Evolutionary conservation across 2,888 invertebrate species (phyloP), one percentile per base, ranked within the genome.

Genomic region (Sphaerophoria taeniata): DNA sequence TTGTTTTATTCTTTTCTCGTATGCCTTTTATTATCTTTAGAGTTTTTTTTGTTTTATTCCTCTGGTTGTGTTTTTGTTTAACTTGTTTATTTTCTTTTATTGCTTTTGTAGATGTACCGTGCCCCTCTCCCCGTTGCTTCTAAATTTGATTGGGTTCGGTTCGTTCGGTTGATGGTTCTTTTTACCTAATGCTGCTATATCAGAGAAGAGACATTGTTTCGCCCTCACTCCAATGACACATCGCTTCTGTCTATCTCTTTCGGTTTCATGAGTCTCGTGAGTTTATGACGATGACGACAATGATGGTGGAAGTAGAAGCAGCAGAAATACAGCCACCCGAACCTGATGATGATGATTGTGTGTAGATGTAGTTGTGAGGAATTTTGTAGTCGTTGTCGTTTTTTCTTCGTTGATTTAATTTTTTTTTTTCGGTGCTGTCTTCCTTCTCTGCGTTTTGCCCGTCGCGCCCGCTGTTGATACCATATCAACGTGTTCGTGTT

Each of bases 11-110:
- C 58, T 79, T 67, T 76, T 79, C 34, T 65, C 67, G 55, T 77
- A 70, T 81, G 74, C 67, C 78, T 86, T 82, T 87, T 87, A 82
- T 80, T 81, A 86, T 84, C 84, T 81, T 72, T 65, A 74, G 14
- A 63, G 24, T 51, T 71, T 55, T 67, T 63, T 65, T 63, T 31
- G 14, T 55, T 72, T 67, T 67, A 3, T 39, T 6, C 49, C 14
- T 63, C 61, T 63, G 34, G 43, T 43, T 43, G 60, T 69, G 72
- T 47, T 67, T 70, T 55, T 70, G 63, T 69, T 73, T 71, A 72
- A 71, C 71, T 82, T 71, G 81, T 86, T 83, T 75, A 69, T 87
- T 74, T 76, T 55, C 61, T 56, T 60, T 75, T 75, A 49, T 53
- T 78, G 34, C 47, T 71, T 49, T 63, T 45, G 58, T 12, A 24